Conservation (phyloP, 2,888 invertebrate genomes). For the Scaptodrosophila latifasciaeformis region DNA sequence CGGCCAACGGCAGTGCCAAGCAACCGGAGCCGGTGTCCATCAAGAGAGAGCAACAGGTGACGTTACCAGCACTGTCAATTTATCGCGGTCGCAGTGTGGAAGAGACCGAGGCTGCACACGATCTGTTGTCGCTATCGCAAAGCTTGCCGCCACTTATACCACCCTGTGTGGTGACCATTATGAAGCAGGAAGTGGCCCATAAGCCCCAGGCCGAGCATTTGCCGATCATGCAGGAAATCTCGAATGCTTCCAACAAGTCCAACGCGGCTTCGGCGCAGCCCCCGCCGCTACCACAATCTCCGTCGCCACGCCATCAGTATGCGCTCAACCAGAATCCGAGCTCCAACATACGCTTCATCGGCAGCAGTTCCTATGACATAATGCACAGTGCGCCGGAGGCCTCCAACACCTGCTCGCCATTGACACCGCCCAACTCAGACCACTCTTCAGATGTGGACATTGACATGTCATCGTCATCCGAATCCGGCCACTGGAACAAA, state of each 20-base stretch:
- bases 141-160: slow-evolving; percentile 85
- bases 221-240: slow-evolving; percentile 74
- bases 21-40: slow-evolving; percentile 44
- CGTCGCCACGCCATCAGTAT: slow-evolving; percentile 19
- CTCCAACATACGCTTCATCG: slow-evolving; percentile 72
- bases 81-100: slow-evolving; percentile 82
- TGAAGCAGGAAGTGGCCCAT: slow-evolving; percentile 73
- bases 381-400: slow-evolving; percentile 48
- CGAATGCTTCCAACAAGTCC: slow-evolving; percentile 67
- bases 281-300: slow-evolving; percentile 41
- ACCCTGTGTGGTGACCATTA: slow-evolving; percentile 81
- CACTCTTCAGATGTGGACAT: slow-evolving; percentile 84
- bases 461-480: slow-evolving; percentile 75
- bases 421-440: slow-evolving; percentile 83
- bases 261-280: slow-evolving; percentile 41
- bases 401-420: slow-evolving; percentile 76
- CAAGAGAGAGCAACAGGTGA: slow-evolving; percentile 41
- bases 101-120: slow-evolving; percentile 93
- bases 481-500: slow-evolving; percentile 64
- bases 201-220: slow-evolving; percentile 36
- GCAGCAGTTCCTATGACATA: slow-evolving; percentile 60
- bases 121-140: slow-evolving; percentile 84
- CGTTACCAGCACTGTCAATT: slow-evolving; percentile 26
- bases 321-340: slow-evolving; percentile 29
- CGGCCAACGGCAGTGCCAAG: slow-evolving; percentile 59